Evolutionary conservation across 2,113 vertebrate species (phyloP).

Genomic region (Mastomys natalensis): DNA sequence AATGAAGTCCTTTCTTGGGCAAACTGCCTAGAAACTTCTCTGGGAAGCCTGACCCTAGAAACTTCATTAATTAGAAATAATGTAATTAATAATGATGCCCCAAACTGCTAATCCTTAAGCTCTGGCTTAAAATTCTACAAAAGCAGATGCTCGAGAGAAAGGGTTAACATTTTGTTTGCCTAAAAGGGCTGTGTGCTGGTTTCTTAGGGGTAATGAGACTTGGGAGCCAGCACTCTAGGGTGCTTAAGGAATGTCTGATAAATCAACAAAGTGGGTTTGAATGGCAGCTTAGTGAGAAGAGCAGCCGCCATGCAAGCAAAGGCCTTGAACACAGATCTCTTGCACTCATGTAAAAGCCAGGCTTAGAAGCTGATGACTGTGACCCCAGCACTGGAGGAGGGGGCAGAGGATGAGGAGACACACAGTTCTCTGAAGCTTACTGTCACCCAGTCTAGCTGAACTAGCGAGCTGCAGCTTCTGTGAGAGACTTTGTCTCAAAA

Average conservation of each 20-base stretch:
- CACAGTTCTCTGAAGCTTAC: not conserved
- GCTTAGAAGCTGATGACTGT: not conserved
- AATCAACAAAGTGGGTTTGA: not conserved
- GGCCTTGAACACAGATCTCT: not conserved
- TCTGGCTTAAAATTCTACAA: not conserved
- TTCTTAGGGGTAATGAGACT: fast-evolving
- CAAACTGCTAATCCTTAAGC: constrained; percentile 9
- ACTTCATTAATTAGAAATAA: constrained; percentile 63
- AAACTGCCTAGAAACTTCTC: constrained; percentile 63
- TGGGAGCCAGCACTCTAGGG: too few relatives aligned
- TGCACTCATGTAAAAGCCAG: not conserved
- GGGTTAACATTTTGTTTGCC: constrained; percentile 21
- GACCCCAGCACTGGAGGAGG: not conserved
- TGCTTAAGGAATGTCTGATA: not conserved
- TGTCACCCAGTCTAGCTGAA: not conserved
- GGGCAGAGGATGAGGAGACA: not conserved
- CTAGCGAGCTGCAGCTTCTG: not conserved
- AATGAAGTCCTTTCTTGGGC: constrained; percentile 53
- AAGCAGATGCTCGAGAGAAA: not conserved
- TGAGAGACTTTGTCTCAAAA: not conserved
- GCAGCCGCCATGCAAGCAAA: not conserved
- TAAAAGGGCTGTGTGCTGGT: not conserved
- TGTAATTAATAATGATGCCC: constrained; percentile 47
- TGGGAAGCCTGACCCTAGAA: constrained; percentile 52
- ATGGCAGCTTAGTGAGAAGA: not conserved